Evolutionary conservation across 1,140 invertebrate species (phyloP), one percentile per base, ranked within the genome.

Genomic region (Macrostomum lignano): DNA sequence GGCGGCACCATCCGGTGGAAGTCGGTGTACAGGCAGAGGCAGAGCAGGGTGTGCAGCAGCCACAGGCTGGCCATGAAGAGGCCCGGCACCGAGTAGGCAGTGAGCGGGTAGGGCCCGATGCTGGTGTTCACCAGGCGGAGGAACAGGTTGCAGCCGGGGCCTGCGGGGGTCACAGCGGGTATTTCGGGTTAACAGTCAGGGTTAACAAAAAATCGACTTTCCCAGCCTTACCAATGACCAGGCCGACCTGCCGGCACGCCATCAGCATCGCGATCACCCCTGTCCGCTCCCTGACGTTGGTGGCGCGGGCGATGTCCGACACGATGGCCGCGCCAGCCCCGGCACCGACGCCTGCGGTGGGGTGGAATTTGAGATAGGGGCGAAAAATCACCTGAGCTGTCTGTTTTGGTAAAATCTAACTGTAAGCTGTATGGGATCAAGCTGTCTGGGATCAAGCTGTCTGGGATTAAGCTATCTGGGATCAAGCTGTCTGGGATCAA

Each of bases 91-190:
- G 45, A 47, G 19, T 45, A 53, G 39, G 51, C 47, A 40, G 49
- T 43, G 0, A 56, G 44, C 30, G 37, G 14, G 31, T 49, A 51
- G 20, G 43, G 38, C 17, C 45, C 47, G 28, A 56, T 43, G 9
- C 44, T 33, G 36, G 54, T 55, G 39, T 55, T 22, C 9, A 45
- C 24, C 25, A 45, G n/a, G n/a, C 44, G 34, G 5, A 55, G 39
- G 35, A 52, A 50, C 17, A 54, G 30, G 38, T 56, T 55, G 17
- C 47, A 43, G 25, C 42, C 51, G 31, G 52, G 52, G 21, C 46
- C 47, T 49, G 36, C 31, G 34, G 34, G 4, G 11, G 13, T 35
- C 24, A 15, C 33, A 17, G n/a, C 2, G 15, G 15, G 11, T 11
- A 17, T 24, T 3, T 30, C 33, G 7, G 5, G 28, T 6, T 35